phyloP scores from a whole-genome alignment of 2,113 vertebrate genomes.

The Solenodon paradoxus region DNA sequence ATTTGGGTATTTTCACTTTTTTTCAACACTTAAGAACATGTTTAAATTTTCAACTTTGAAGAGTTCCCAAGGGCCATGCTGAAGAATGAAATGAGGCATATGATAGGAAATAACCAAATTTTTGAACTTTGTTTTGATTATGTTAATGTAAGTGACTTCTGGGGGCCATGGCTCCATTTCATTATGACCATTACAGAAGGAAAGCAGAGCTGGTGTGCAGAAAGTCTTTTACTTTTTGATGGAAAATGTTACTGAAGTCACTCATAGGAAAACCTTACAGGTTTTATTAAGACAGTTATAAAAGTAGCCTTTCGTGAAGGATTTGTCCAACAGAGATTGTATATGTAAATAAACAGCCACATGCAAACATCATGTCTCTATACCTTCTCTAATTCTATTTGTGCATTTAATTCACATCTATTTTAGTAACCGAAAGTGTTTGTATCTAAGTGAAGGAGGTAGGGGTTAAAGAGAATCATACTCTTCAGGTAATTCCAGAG shows the following conservation, averaged over 20 bases:
- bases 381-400: background rate
- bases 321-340: background rate
- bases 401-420: background rate
- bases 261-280: background rate
- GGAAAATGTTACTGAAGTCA: background rate
- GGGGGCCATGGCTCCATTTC: background rate
- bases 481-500: background rate
- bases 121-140: background rate
- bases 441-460: background rate
- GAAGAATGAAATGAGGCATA: background rate
- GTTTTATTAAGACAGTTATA: background rate
- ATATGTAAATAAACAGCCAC: background rate
- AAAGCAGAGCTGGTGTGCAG: background rate
- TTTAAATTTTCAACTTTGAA: constrained; percentile 3
- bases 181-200: background rate
- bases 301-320: background rate
- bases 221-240: background rate
- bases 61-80: background rate
- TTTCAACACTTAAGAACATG: background rate
- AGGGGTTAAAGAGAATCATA: background rate
- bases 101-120: background rate
- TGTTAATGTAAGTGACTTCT: background rate
- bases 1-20: background rate
- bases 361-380: background rate
- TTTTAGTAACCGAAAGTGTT: background rate